phyloP scores from a whole-genome alignment of 2,888 invertebrate species.

The Eupithecia vulgata region DNA sequence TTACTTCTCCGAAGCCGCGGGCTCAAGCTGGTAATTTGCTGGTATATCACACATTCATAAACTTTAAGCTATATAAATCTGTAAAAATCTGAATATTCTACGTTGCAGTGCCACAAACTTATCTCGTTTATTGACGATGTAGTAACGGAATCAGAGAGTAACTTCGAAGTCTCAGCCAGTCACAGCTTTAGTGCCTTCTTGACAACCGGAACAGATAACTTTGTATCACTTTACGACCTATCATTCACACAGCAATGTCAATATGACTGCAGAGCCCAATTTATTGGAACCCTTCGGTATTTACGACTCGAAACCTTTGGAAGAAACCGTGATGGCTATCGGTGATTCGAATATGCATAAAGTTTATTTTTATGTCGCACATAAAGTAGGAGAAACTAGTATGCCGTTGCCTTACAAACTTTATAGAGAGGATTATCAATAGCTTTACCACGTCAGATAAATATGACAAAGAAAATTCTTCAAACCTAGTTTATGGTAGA shows the following conservation, averaged over 20 bases:
- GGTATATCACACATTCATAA: constrained; percentile 31
- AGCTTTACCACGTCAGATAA: neutral
- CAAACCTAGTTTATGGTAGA: neutral
- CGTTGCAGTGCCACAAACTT: neutral
- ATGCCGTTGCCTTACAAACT: constrained; percentile 10
- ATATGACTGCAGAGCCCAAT: constrained; percentile 53
- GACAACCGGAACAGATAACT: neutral
- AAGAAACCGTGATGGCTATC: constrained; percentile 49
- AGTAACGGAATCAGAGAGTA: neutral
- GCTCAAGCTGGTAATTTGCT: constrained; percentile 1
- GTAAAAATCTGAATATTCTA: constrained; percentile 40
- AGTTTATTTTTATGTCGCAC: constrained; percentile 33
- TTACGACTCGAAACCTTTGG: constrained; percentile 53
- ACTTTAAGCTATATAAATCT: constrained; percentile 34
- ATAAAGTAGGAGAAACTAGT: constrained; percentile 30
- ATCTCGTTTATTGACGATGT: neutral
- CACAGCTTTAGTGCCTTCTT: neutral
- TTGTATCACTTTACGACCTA: constrained; percentile 37
- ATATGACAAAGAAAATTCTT: neutral
- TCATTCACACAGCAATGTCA: constrained; percentile 52
- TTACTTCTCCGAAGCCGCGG: constrained; percentile 2
- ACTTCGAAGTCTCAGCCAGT: neutral
- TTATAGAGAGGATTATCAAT: constrained; percentile 6
- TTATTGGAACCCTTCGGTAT: constrained; percentile 56
- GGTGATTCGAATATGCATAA: constrained; percentile 41